phyloP scores from a whole-genome alignment of 2,113 vertebrate genomes.

The Malurus alboscapulatus region DNA sequence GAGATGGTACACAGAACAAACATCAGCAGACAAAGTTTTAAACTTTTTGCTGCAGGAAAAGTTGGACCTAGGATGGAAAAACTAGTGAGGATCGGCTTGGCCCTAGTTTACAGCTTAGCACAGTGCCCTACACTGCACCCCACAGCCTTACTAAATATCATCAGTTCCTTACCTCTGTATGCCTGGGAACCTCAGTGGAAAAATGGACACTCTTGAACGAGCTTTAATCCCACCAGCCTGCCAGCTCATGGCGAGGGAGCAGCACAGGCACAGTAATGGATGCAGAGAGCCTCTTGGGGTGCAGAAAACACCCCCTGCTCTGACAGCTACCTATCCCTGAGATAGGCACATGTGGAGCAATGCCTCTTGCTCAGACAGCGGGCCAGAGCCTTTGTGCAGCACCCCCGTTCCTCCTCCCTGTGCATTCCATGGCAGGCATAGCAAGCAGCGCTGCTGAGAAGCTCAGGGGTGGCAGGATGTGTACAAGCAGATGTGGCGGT shows the following conservation, averaged over 20 bases:
- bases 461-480: accelerated
- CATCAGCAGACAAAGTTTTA: background rate
- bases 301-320: background rate
- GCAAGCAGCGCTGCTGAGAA: background rate
- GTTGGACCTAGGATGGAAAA: background rate
- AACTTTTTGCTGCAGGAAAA: background rate
- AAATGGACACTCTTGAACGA: background rate
- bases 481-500: accelerated
- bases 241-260: background rate
- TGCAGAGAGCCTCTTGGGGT: background rate
- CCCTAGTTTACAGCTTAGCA: background rate
- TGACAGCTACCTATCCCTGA: background rate
- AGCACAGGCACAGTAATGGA: accelerated
- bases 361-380: background rate
- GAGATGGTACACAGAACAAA: background rate
- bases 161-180: background rate
- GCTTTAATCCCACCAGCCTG: background rate
- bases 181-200: background rate
- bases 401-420: background rate
- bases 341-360: background rate
- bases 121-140: too few relatives aligned
- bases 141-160: background rate
- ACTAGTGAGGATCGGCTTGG: background rate
- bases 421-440: background rate
- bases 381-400: background rate